Evolutionary conservation across 1,140 invertebrate species (phyloP).

Genomic region (Mya arenaria): DNA sequence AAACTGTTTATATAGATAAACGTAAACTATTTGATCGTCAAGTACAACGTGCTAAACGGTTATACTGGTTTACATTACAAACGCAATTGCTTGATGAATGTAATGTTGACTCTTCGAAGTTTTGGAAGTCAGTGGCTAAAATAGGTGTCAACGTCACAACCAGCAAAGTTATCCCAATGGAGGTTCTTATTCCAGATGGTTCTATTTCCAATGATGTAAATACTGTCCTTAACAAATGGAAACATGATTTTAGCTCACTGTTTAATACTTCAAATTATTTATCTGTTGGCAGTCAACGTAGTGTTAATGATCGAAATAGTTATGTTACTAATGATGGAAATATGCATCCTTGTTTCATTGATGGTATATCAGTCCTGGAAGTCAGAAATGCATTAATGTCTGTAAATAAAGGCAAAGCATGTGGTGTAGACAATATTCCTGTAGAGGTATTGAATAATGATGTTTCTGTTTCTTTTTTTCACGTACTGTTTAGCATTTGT

Average conservation of each 20-base stretch:
- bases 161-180: background rate
- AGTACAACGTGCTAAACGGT: constrained; percentile 33
- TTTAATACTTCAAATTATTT: background rate
- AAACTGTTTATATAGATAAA: constrained; percentile 8
- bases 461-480: background rate
- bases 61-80: constrained; percentile 28
- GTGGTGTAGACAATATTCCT: constrained; percentile 29
- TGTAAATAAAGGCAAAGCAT: constrained; percentile 24
- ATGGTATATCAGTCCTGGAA: constrained; percentile 15
- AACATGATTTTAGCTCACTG: constrained; percentile 20
- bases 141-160: constrained; percentile 4
- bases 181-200: constrained; percentile 16
- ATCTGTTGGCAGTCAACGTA: background rate
- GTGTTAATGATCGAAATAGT: background rate
- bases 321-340: too few species aligned
- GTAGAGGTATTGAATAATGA: constrained; percentile 23
- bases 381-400: background rate
- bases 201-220: constrained; percentile 4
- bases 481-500: constrained; percentile 33
- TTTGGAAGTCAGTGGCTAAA: constrained; percentile 10
- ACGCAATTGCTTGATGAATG: constrained; percentile 27
- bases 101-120: background rate
- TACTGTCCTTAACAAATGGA: background rate
- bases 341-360: background rate
- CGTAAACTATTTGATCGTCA: constrained; percentile 32